Evolutionary conservation across 2,797 vertebrate species (phyloP).

Genomic region (Etheostoma perlongum): DNA sequence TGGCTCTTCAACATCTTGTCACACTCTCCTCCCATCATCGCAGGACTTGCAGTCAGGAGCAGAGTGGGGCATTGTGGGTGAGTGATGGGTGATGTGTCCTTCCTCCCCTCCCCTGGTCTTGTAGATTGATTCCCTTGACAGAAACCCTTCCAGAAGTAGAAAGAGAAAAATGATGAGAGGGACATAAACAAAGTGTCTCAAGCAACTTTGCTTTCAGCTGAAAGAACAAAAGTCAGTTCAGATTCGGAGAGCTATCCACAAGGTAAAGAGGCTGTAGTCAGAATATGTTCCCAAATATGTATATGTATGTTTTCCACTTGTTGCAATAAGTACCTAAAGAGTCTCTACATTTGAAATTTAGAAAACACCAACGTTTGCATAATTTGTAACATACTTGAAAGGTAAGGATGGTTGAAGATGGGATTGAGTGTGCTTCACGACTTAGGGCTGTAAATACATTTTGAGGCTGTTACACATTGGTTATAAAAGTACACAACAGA

Average conservation of each 20-base stretch:
- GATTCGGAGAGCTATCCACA: conserved; percentile 2
- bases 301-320: background rate
- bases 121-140: conserved; percentile 52
- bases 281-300: no score
- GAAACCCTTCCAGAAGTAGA: conserved; percentile 1
- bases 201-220: conserved; percentile 11
- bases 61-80: conserved; percentile 37
- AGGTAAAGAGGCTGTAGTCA: background rate
- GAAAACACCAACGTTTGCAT: conserved; percentile 8
- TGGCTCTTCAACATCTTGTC: conserved; percentile 55
- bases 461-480: conserved; percentile 4
- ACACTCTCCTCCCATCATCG: conserved; percentile 53
- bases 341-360: conserved; percentile 30
- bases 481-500: conserved; percentile 21
- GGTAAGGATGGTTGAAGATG: conserved; percentile 6
- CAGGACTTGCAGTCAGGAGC: conserved; percentile 48
- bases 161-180: conserved; percentile 29
- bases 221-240: conserved; percentile 7
- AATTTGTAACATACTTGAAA: conserved; percentile 24
- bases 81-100: conserved; percentile 59
- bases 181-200: conserved; percentile 26
- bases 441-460: conserved; percentile 10
- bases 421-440: background rate
- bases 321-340: background rate
- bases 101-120: conserved; percentile 30